Base-by-base conservation (phyloP, 2,797 vertebrate genomes). In the Premnoplex brunnescens region DNA sequence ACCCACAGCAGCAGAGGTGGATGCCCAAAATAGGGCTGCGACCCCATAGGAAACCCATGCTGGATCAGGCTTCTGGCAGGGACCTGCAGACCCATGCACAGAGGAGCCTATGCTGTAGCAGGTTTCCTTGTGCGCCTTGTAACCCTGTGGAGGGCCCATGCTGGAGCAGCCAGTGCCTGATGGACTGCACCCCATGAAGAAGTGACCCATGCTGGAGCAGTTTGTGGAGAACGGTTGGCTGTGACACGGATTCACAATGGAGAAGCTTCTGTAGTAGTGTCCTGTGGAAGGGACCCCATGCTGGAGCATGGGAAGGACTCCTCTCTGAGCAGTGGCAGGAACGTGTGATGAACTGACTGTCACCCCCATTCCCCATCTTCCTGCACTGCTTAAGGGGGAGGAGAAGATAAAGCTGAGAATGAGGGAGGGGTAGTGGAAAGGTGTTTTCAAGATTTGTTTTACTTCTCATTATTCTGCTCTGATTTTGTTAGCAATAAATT, bases 271-370 rank as follows among this genome's bases (percentile, higher is more conserved):
- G 1, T 12, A 69, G 37, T 32, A 8, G 22, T 41, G 22, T 54
- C 22, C 55, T 23, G 4, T 58, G n/a, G n/a, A 17, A 46, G 43
- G 1, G 5, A 30, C 12, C 14, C 41, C 26, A 12, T 0, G 7
- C 26, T 37, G 12, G 21, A 46, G 54, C 32, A 58, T 26, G 32
- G 15, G 19, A 23, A 36, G 14, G n/a, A 74, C n/a, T 46, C 26
- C 15, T 13, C 41, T 73, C 43, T 58, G 54, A 44, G 43, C 26
- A 46, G 15, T 14, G 41, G 15, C n/a, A 23, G 15, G 27, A 36
- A 10, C 2, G 12, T 30, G 6, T 46, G 15, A 46, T 58, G 27
- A 58, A 73, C 18, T 58, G 34, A 37, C 12, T 22, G 22, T 18
- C 14, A 46, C 7, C 26, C 20, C 41, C 15, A 36, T 46, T 36